phyloP scores from a whole-genome alignment of 2,113 vertebrate species.

The Leptobrachium ailaonicum region DNA sequence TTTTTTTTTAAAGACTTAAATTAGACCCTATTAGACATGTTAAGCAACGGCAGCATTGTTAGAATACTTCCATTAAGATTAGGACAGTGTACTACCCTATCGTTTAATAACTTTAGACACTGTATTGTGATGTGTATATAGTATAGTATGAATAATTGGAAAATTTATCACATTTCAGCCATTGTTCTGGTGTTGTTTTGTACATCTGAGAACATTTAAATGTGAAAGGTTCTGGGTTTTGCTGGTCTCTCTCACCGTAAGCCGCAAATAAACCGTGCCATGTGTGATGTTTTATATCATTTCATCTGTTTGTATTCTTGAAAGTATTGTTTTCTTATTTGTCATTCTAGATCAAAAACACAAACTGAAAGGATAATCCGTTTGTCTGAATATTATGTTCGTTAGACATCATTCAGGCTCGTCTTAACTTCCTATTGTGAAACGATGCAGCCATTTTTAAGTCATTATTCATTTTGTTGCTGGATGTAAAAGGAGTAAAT shows the following conservation, averaged over 20 bases:
- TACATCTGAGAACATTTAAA: constrained; percentile 5
- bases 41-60: not conserved
- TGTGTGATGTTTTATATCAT: constrained; percentile 12
- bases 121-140: not conserved
- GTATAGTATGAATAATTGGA: constrained; percentile 1
- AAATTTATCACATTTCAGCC: constrained; percentile 6
- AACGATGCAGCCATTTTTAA: not conserved
- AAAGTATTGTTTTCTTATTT: constrained; percentile 16
- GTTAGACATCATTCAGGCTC: not conserved
- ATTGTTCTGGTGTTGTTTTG: not conserved
- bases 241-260: not conserved
- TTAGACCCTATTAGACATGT: too few species aligned
- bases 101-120: not conserved
- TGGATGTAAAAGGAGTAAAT: too few species aligned
- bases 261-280: not conserved
- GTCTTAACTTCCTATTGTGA: not conserved
- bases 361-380: not conserved
- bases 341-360: constrained; percentile 5
- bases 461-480: not conserved
- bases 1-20: too few species aligned
- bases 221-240: not conserved
- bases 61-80: not conserved
- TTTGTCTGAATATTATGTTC: not conserved
- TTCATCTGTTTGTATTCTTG: constrained; percentile 9
- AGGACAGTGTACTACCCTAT: not conserved